Base-by-base conservation (phyloP, 1,140 invertebrate genomes). In the Drosophila arawakana region DNA sequence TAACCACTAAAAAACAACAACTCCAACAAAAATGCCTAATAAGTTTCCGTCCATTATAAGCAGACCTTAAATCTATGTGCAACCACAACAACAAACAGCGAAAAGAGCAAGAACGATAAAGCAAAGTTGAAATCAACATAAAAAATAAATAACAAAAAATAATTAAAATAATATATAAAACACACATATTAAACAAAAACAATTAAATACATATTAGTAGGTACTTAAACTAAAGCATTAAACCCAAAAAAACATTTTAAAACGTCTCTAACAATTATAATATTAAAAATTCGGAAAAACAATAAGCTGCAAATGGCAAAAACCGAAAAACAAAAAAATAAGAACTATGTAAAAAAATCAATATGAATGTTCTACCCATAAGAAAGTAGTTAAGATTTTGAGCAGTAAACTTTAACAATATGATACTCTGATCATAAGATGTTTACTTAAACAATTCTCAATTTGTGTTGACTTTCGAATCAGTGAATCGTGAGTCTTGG, bases 11-110 rank as follows among this genome's bases (percentile, higher is more conserved):
- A 41, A 52, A 46, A 54, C 50, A 62, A 71, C 52, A 80, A 85
- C 62, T 71, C 65, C 86, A 79, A 79, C 76, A 73, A 73, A 90
- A 88, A 90, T 89, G 84, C 90, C 89, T 90, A 85, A 92, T 91
- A 91, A 91, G 86, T 92, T 91, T 92, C 91, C 91, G 91, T 92
- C 91, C 91, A 92, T 92, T 92, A 92, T 92, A 92, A 92, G 79
- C 91, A 92, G 91, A 92, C 91, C 91, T 92, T 92, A 92, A 92
- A 91, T 91, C 81, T 91, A 91, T 91, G 78, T 91, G 79, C 76
- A 90, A 83, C 81, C 70, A 72, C 80, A 69, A 75, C 63, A 63
- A 58, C 63, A 73, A 74, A 47, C 39, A 58, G 57, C 2, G 46
- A 30, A 35, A 60, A 62, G 62, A 73, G 58, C 58, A 69, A 69